phyloP scores from a whole-genome alignment of 2,113 vertebrate genomes.

The Pachycephala philippinensis region DNA sequence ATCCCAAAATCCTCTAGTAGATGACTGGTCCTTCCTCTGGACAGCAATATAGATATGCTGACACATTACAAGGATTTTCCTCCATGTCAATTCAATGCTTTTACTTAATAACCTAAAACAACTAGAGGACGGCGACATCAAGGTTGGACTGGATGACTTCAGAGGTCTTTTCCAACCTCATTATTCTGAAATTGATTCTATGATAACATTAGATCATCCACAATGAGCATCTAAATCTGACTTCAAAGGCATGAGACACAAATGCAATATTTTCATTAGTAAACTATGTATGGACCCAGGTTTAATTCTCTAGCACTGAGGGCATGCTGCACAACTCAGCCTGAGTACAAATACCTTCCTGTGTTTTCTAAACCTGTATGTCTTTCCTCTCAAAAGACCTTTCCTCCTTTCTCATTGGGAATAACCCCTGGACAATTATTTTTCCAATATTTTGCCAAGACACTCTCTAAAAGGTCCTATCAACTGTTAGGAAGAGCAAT shows the following conservation, averaged over 20 bases:
- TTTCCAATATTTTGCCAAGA: background rate
- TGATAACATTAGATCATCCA: background rate
- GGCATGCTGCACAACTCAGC: background rate
- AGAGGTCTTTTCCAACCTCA: background rate
- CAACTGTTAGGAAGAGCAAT: background rate
- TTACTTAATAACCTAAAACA: background rate
- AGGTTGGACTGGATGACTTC: background rate
- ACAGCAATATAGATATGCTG: background rate
- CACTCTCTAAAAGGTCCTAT: background rate
- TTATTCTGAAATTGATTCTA: background rate
- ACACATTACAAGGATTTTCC: background rate
- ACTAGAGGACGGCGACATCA: background rate
- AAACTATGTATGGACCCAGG: background rate
- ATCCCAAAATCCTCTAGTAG: background rate
- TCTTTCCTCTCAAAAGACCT: background rate
- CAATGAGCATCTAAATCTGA: background rate
- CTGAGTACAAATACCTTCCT: background rate
- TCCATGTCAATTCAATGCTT: background rate
- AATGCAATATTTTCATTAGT: background rate
- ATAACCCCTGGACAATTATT: background rate
- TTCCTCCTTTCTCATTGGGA: background rate
- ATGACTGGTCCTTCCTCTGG: background rate
- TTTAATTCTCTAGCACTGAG: background rate
- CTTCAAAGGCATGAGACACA: background rate
- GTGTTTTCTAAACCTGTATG: background rate